Conservation (phyloP, 2,888 invertebrate species). For the Biston stratarius region DNA sequence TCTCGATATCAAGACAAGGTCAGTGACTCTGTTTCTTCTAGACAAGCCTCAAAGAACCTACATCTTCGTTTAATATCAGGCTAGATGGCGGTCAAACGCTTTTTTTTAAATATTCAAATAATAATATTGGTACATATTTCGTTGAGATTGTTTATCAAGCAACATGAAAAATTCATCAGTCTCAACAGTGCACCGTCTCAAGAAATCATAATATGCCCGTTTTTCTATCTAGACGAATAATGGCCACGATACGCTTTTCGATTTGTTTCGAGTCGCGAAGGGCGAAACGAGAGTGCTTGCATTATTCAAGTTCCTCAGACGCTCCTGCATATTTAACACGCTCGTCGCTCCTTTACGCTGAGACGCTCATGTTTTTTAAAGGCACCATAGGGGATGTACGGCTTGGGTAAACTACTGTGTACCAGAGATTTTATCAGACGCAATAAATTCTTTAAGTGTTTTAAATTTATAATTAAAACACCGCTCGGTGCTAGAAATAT, state of each 20-base stretch:
- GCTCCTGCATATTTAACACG: slow-evolving; percentile 64
- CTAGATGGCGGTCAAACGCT: too few species aligned
- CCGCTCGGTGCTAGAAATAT: too few species aligned
- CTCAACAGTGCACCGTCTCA: neutral
- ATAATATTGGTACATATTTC: too few species aligned
- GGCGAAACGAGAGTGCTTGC: slow-evolving; percentile 52
- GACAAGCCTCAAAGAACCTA: too few species aligned
- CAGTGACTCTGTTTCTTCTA: too few species aligned
- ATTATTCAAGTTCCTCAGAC: slow-evolving; percentile 59
- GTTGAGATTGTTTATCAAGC: too few species aligned
- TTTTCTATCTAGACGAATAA: slow-evolving; percentile 16
- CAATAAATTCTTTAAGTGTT: neutral
- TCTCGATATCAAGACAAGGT: too few species aligned
- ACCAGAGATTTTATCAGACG: neutral
- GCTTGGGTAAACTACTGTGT: neutral
- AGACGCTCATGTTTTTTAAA: slow-evolving; percentile 27
- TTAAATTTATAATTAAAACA: neutral
- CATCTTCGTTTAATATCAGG: too few species aligned
- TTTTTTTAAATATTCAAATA: too few species aligned
- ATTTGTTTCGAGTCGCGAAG: slow-evolving; percentile 26
- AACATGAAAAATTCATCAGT: neutral
- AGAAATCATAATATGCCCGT: neutral
- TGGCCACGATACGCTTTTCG: slow-evolving; percentile 14
- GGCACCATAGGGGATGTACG: slow-evolving; percentile 7
- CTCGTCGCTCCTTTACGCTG: slow-evolving; percentile 35